Evolutionary conservation across 2,888 invertebrate species (phyloP), one percentile per base, ranked within the genome.

Genomic region (Drosophila flavopinicola): DNA sequence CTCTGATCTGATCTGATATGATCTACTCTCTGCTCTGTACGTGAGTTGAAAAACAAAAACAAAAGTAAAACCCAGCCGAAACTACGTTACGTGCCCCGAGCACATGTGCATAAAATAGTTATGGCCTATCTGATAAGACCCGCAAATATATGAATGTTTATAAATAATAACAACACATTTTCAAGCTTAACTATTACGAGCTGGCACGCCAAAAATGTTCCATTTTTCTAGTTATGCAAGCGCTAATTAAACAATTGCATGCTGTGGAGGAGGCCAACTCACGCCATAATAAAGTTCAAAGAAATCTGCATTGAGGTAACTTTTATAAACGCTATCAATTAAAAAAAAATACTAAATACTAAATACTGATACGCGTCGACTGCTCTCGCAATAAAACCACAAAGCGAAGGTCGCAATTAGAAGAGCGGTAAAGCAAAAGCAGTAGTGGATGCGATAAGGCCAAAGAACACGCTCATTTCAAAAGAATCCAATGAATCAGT

Each of bases 121-220:
- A 44, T 48, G 66, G 56, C 30, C 49, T 57, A 71, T 59, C 70
- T 69, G 72, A 72, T 72, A 59, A 84, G 47, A 68, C 25, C 20
- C 32, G 10, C 47, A 68, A 65, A 66, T 58, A 48, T 56, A 51
- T 51, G 51, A 3, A 20, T 20, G 20, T 20, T 10, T 17, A 1
- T n/a, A n/a, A 3, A 20, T 6, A 58, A 61, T 49, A 64, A 52
- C 41, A 69, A 47, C 44, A 57, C 37, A 56, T 27, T 38, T 58
- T n/a, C n/a, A n/a, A n/a, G n/a, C n/a, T n/a, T n/a, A n/a, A n/a
- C n/a, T n/a, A n/a, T n/a, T n/a, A n/a, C 66, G 45, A 61, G 60
- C 51, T 54, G 45, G 57, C 84, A 79, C 61, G 84, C 73, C 39
- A 72, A 44, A 42, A 20, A 20, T 37, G 67, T 20, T 68, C 37